phyloP scores from a whole-genome alignment of 2,113 vertebrate species.

The Kryptolebias marmoratus region DNA sequence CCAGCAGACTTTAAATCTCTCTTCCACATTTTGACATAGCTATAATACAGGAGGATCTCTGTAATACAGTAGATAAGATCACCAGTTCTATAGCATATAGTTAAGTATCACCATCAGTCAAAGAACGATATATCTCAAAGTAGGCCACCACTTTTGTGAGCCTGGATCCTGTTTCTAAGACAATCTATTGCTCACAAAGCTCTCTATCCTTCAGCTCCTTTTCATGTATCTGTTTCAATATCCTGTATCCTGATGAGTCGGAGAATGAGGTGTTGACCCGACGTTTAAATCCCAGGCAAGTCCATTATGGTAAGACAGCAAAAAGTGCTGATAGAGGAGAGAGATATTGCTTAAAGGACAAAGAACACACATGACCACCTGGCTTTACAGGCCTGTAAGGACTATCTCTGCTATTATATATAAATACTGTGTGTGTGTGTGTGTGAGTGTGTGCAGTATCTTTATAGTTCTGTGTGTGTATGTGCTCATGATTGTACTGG shows the following conservation, averaged over 20 bases:
- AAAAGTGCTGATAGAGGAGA: constrained; percentile 66
- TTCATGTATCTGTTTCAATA: constrained; percentile 78
- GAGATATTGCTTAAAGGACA: constrained; percentile 68
- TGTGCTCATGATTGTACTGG: constrained; percentile 23
- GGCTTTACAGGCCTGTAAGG: constrained; percentile 42
- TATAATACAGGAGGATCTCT: constrained; percentile 21
- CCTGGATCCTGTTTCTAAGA: constrained; percentile 7
- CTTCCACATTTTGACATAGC: constrained; percentile 19
- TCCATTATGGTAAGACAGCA: constrained; percentile 71
- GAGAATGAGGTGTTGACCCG: constrained; percentile 65
- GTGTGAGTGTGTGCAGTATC: constrained; percentile 13
- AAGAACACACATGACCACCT: constrained; percentile 61
- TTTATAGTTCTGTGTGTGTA: constrained; percentile 11
- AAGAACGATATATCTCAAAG: constrained; percentile 48
- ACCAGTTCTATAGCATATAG: constrained; percentile 25
- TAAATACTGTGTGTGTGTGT: constrained; percentile 18
- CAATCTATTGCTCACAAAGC: constrained; percentile 47
- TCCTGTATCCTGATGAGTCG: constrained; percentile 73
- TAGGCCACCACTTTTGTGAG: constrained; percentile 43
- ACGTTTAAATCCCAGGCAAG: constrained; percentile 71
- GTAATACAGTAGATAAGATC: constrained; percentile 51
- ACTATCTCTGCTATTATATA: constrained; percentile 34
- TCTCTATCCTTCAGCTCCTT: constrained; percentile 57
- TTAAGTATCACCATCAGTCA: constrained; percentile 59
- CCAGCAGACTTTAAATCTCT: constrained; percentile 6